Evolutionary conservation across 2,888 invertebrate genomes (phyloP).

Genomic region (Eristalis pertinax): DNA sequence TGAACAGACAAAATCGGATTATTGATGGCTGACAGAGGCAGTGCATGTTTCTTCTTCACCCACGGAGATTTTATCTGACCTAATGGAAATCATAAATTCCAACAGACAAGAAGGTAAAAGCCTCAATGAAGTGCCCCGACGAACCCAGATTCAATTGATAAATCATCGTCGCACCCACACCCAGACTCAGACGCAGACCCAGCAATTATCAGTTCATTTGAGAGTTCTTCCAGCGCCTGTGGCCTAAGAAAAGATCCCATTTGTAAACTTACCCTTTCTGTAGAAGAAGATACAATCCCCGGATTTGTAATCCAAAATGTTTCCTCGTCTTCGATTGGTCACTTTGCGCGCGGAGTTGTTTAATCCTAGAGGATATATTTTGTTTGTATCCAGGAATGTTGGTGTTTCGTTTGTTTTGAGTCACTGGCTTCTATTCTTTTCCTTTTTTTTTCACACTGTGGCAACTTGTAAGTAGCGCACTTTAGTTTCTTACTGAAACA

Average conservation of each 20-base stretch:
- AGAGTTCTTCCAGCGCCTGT: background rate
- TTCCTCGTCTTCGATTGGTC: background rate
- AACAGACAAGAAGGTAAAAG: background rate
- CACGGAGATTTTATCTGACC: background rate
- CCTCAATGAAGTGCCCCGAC: background rate
- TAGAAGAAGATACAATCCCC: conserved; percentile 30
- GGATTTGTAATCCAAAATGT: conserved; percentile 56
- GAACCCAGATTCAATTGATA: background rate
- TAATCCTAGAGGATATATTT: conserved; percentile 30
- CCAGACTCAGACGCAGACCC: background rate
- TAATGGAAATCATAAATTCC: conserved; percentile 53
- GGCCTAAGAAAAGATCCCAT: background rate
- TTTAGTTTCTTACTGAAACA: conserved; percentile 45
- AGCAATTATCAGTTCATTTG: no score
- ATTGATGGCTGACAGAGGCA: background rate
- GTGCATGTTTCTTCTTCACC: background rate
- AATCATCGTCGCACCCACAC: conserved; percentile 45
- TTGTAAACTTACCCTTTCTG: conserved; percentile 48
- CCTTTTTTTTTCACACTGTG: conserved; percentile 46
- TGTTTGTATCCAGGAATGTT: conserved; percentile 34
- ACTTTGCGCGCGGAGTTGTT: conserved; percentile 25
- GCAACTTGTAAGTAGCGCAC: conserved; percentile 48
- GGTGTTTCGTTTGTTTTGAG: conserved; percentile 31
- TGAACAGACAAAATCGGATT: conserved; percentile 1
- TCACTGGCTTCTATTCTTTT: conserved; percentile 32